Evolutionary conservation across 2,888 invertebrate species (phyloP), one percentile per base, ranked within the genome.

Genomic region (Alcis repandata): DNA sequence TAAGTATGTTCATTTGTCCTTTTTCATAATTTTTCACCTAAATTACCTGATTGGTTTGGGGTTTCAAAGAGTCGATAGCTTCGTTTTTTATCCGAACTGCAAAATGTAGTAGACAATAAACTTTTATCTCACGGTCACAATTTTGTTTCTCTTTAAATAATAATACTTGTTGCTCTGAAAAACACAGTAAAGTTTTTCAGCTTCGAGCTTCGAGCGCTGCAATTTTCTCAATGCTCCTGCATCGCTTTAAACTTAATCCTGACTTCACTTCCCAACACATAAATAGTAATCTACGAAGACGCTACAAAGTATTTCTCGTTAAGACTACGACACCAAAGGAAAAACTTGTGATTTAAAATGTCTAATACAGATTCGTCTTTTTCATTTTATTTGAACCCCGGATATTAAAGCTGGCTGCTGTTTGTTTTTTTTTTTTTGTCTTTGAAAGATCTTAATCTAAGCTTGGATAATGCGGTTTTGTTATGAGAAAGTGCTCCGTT

Each of bases 381-480:
- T 56, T 59, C 63, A 56, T 63, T 69, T 69, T 59, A 56, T 63
- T 60, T 52, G 60, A 59, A 64, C 45, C 46, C 68, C 69, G 69
- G 69, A 69, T 69, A 69, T 69, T 69, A 69, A 67, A 61, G 67
- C 41, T 43, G 51, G 52, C 22, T 51, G 52, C 60, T 57, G 66
- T 63, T 64, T 59, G 63, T 54, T 66, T 68, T 61, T 58, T 68
- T 61, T 58, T 54, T 61, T 54, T 54, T 49, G 68, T 71, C 64
- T 68, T 67, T 64, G 61, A 57, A 57, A 60, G 59, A 68, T 68
- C 67, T 60, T 68, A 68, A 70, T 70, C 68, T 62, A 36, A 45
- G 64, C 60, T 51, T 40, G 41, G 36, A 56, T 67, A 63, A 69
- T 67, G 63, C 56, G 69, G 49, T 69, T 61, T 63, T 63, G 63